Conservation (phyloP, 2,888 invertebrate genomes). For the Drosophila acutilabella region DNA sequence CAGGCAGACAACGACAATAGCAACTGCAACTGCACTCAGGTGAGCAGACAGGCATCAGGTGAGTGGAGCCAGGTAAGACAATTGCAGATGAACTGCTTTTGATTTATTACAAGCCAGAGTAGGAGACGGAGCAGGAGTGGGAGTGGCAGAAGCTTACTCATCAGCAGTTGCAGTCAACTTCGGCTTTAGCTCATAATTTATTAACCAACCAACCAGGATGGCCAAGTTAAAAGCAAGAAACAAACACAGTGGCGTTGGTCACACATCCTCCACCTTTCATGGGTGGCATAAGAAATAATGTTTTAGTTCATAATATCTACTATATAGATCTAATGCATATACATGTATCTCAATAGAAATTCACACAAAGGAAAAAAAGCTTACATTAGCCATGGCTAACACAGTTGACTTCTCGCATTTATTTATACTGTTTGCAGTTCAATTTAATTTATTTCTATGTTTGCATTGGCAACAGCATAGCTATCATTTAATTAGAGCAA, state of each 20-base stretch:
- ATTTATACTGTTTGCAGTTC: conserved; percentile 14
- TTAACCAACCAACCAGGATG: conserved; percentile 54
- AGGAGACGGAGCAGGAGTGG: conserved; percentile 7
- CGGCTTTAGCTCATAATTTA: conserved; percentile 77
- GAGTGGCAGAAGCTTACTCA: conserved; percentile 53
- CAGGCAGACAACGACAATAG: conserved; percentile 4
- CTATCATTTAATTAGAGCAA: conserved; percentile 71
- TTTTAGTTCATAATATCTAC: conserved; percentile 3
- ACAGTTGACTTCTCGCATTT: conserved; percentile 20
- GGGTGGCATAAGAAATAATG: conserved; percentile 32
- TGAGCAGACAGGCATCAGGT: conserved; percentile 16
- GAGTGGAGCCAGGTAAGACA: conserved; percentile 47
- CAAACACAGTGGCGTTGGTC: conserved; percentile 12
- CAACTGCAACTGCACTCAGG: conserved; percentile 14
- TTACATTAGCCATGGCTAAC: conserved; percentile 16
- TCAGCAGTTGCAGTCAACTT: conserved; percentile 74
- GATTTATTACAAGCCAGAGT: conserved; percentile 75
- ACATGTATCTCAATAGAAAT: conserved; percentile 4
- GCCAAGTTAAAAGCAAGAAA: conserved; percentile 11
- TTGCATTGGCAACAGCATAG: conserved; percentile 43
- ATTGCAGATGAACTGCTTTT: conserved; percentile 79
- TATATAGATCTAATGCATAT: conserved; percentile 1
- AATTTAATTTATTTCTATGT: conserved; percentile 52
- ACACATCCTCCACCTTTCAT: not conserved
- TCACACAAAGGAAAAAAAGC: conserved; percentile 21